These are phyloP conservation scores for Rhinoptilus africanus DNA, from an alignment of 2,113 vertebrate species.

Conservation along the genomic window DNA sequence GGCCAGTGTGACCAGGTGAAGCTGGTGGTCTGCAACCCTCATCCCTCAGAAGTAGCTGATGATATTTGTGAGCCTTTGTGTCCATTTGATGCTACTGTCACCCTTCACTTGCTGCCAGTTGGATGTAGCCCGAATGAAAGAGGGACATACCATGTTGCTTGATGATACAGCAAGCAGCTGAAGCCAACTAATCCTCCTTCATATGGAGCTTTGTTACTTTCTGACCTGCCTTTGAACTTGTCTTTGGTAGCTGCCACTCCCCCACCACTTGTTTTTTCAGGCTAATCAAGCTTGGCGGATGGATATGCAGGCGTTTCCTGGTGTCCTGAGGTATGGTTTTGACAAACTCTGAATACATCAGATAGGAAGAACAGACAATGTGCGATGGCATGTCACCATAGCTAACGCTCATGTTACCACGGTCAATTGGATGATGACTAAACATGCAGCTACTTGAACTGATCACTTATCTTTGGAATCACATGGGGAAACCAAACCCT, in stretches of 20 bases:
- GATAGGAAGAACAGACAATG: background rate
- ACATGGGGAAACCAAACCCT: background rate
- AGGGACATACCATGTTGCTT: background rate
- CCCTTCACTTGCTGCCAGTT: background rate
- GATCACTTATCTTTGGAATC: background rate
- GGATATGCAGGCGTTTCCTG: constrained; percentile 17
- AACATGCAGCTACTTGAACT: background rate
- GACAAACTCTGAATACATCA: constrained; percentile 20
- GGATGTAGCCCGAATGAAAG: background rate
- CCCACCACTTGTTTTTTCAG: constrained; percentile 9
- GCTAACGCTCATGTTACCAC: background rate
- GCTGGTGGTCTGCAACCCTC: background rate
- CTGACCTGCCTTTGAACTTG: constrained; percentile 43
- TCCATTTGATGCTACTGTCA: background rate
- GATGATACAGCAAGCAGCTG: background rate
- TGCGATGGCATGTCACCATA: background rate
- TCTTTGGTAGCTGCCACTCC: background rate
- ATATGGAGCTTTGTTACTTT: background rate
- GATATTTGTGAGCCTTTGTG: background rate
- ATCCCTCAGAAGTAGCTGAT: background rate
- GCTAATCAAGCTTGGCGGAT: background rate
- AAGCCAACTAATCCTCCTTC: background rate
- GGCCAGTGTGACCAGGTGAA: background rate
- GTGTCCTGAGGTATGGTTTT: constrained; percentile 14
- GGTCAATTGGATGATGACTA: background rate